Conservation (phyloP, 2,888 invertebrate genomes). For the Arctia plantaginis region DNA sequence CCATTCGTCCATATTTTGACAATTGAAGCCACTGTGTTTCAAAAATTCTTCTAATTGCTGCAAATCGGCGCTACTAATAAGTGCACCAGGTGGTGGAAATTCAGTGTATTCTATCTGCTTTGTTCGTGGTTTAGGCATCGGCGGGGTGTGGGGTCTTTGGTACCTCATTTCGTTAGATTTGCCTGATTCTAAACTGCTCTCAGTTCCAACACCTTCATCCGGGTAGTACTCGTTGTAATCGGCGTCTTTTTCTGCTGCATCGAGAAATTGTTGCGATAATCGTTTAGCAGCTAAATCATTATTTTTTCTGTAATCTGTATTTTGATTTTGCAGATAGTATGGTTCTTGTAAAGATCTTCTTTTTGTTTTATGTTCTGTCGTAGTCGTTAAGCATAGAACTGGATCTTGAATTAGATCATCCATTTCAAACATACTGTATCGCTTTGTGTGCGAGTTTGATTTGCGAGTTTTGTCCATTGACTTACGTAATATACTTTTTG, state of each 20-base stretch:
- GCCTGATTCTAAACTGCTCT: conserved; percentile 86
- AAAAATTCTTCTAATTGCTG: conserved; percentile 90
- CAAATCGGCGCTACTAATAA: conserved; percentile 88
- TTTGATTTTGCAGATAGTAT: conserved; percentile 87
- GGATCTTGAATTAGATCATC: conserved; percentile 86
- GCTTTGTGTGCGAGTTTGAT: conserved; percentile 85
- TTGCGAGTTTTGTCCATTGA: conserved; percentile 86
- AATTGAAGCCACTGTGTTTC: conserved; percentile 90
- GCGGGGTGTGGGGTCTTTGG: conserved; percentile 83
- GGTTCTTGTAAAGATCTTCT: conserved; percentile 92
- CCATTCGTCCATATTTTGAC: conserved; percentile 89
- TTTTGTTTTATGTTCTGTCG: conserved; percentile 86
- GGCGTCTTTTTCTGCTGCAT: conserved; percentile 84
- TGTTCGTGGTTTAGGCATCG: conserved; percentile 81
- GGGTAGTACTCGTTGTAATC: conserved; percentile 85
- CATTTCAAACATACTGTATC: conserved; percentile 94
- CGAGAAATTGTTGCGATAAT: conserved; percentile 83
- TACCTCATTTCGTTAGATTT: conserved; percentile 85
- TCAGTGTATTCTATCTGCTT: conserved; percentile 83
- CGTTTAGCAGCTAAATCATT: conserved; percentile 84
- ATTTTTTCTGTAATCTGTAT: conserved; percentile 81
- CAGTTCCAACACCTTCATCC: conserved; percentile 88
- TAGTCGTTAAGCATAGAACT: conserved; percentile 76
- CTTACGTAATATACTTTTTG: conserved; percentile 90
- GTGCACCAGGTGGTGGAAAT: conserved; percentile 81